Percentiles rank a stretch among this genome's conserved stretches.
phyloP scores from a whole-genome alignment of 2,113 vertebrate genomes.

The Dendropsophus ebraccatus region DNA sequence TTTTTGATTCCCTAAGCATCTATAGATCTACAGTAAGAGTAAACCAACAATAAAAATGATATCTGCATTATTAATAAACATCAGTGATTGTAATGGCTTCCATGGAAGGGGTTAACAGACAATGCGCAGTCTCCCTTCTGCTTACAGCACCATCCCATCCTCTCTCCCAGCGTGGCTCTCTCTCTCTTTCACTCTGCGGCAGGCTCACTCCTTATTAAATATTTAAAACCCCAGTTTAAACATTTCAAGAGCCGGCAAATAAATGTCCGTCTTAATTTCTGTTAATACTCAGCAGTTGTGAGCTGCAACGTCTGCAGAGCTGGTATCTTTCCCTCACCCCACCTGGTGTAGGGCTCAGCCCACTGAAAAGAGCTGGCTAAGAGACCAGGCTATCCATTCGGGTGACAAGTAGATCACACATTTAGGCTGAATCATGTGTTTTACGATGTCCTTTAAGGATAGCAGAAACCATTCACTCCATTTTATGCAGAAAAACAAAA shows the following conservation, averaged over 20 bases:
- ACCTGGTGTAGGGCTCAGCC: not conserved
- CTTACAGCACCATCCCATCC: not conserved
- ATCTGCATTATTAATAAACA: not conserved
- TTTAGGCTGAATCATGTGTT: not conserved
- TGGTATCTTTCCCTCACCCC: not conserved
- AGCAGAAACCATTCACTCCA: not conserved
- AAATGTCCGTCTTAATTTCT: conserved; percentile 58
- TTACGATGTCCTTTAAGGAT: not conserved
- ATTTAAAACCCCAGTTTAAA: conserved; percentile 57
- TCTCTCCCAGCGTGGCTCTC: conserved; percentile 22
- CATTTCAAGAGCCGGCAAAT: conserved; percentile 58
- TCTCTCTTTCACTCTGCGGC: conserved; percentile 45
- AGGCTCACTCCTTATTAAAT: conserved; percentile 55
- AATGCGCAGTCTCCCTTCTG: not conserved
- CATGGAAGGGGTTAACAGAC: conserved; percentile 42
- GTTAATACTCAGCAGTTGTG: conserved; percentile 56
- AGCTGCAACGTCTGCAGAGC: conserved; percentile 47
- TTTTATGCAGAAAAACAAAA: not conserved
- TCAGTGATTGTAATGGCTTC: not conserved
- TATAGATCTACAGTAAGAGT: not conserved
- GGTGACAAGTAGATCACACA: not conserved
- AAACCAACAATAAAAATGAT: not conserved
- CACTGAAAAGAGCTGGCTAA: not conserved
- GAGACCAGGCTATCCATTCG: not conserved
- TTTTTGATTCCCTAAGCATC: not conserved